Evolutionary conservation across 2,888 invertebrate species (phyloP), one percentile per base, ranked within the genome.

Genomic region (Ethmia dodecea): DNA sequence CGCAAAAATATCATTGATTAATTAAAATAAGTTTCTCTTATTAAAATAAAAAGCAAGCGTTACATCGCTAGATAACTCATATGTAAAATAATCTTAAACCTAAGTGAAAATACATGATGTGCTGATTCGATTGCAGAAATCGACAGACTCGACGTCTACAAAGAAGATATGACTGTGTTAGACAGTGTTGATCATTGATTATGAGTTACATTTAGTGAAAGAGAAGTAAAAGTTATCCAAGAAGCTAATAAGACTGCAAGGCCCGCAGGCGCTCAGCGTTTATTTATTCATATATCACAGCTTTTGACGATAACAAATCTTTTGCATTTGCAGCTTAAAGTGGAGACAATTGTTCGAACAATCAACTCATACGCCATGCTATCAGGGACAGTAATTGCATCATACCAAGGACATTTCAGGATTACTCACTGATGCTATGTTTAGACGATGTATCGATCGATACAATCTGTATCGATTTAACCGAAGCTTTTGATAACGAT

Each of bases 221-320:
- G 55, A 52, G 52, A 59, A 47, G 49, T 46, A 53, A 45, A 75
- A n/a, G n/a, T n/a, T n/a, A n/a, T n/a, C n/a, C n/a, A n/a, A n/a
- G 71, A 73, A 71, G 73, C 74, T 68, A 72, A 64, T 52, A 63
- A 63, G 60, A 60, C 49, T 47, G 51, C 45, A 54, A 64, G 53
- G 69, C 72, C 69, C 68, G 62, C 67, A 51, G 55, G 58, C 76
- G 72, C 71, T 58, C 64, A 55, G 73, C 70, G 62, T 71, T 77
- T 74, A 74, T 67, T 76, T 76, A 77, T 73, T 78, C 57, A 67
- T 80, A 84, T 86, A 86, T 86, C 86, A 86, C 86, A 86, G 86
- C 84, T 84, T 86, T 86, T 86, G 86, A 86, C 86, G 86, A 84
- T 84, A 80, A 84, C 81, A 80, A 83, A 84, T 81, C 79, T 83